A percentile compares a stretch with the other conserved stretches of the same genome.
phyloP scores from a whole-genome alignment of 2,888 invertebrate genomes.

The Tolmerus cingulatus region DNA sequence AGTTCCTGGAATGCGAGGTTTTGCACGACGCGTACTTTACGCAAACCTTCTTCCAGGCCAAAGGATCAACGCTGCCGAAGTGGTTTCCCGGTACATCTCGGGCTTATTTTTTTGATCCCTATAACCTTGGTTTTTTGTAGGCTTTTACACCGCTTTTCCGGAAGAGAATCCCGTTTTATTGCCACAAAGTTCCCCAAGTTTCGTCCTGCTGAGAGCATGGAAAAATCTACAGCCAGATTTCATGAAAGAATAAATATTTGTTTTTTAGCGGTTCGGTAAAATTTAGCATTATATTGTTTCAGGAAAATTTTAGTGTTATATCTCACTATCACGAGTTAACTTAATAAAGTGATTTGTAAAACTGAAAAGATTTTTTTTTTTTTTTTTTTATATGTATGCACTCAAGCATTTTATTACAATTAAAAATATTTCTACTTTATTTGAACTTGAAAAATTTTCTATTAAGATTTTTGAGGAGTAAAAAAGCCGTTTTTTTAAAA shows the following conservation, averaged over 20 bases:
- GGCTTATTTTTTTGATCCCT: background rate
- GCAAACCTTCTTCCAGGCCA: constrained; percentile 44
- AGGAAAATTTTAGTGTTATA: background rate
- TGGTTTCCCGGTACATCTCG: constrained; percentile 45
- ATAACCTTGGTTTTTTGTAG: background rate
- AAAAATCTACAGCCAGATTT: constrained; percentile 39
- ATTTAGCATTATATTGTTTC: background rate
- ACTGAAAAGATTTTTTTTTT: background rate
- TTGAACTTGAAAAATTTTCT: too few species aligned
- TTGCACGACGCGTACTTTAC: constrained; percentile 28
- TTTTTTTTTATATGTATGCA: too few species aligned
- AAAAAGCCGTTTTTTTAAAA: background rate
- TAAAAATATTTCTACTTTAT: too few species aligned
- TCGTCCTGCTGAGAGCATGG: constrained; percentile 40
- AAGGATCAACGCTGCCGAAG: constrained; percentile 39
- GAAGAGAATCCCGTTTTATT: constrained; percentile 25
- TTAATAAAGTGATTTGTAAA: background rate
- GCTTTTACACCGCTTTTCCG: constrained; percentile 41
- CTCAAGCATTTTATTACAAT: too few species aligned
- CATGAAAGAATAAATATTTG: background rate
- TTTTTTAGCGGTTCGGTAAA: background rate
- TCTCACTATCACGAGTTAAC: background rate
- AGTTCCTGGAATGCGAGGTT: constrained; percentile 35
- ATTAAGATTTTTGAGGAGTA: too few species aligned
- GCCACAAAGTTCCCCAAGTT: constrained; percentile 40